Conservation (phyloP, 2,113 vertebrate genomes). For the Etia nguti region DNA sequence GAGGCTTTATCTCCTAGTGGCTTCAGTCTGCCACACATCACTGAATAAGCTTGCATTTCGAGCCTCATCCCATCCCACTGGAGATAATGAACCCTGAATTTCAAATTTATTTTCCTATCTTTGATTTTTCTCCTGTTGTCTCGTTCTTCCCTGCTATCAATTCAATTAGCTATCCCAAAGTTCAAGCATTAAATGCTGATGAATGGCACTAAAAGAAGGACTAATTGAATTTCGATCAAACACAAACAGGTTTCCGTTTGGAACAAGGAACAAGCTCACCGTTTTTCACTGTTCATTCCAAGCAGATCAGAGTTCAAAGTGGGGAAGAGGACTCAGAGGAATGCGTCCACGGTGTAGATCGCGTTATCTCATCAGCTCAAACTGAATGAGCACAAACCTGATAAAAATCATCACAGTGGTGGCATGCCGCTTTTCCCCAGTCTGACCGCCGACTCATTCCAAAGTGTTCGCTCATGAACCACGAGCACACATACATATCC, state of each 20-base stretch:
- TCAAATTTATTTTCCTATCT: slow-evolving; percentile 33
- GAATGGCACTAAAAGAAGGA: slow-evolving; percentile 26
- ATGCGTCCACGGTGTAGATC: neutral
- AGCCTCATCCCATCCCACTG: neutral
- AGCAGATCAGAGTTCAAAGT: neutral
- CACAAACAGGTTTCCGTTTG: slow-evolving; percentile 36
- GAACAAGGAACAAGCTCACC: neutral
- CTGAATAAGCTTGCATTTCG: slow-evolving; percentile 19
- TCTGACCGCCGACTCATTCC: neutral
- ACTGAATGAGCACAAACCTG: slow-evolving; percentile 7
- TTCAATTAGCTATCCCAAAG: slow-evolving; percentile 50
- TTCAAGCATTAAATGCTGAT: slow-evolving; percentile 1
- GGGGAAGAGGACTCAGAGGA: neutral
- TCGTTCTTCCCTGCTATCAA: neutral
- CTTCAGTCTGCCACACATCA: slow-evolving; percentile 17
- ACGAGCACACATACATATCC: neutral
- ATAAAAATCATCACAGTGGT: slow-evolving; percentile 34
- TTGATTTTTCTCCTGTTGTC: neutral
- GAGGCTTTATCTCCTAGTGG: slow-evolving; percentile 18
- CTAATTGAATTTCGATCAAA: slow-evolving; percentile 38
- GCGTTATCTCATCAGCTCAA: slow-evolving; percentile 36
- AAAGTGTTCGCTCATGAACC: neutral
- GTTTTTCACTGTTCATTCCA: neutral
- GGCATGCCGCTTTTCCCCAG: neutral
- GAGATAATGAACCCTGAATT: slow-evolving; percentile 25